A percentile compares a stretch with the other conserved stretches of the same genome.
Evolutionary conservation across 2,888 invertebrate genomes (phyloP).

Genomic region (Nomada flava): DNA sequence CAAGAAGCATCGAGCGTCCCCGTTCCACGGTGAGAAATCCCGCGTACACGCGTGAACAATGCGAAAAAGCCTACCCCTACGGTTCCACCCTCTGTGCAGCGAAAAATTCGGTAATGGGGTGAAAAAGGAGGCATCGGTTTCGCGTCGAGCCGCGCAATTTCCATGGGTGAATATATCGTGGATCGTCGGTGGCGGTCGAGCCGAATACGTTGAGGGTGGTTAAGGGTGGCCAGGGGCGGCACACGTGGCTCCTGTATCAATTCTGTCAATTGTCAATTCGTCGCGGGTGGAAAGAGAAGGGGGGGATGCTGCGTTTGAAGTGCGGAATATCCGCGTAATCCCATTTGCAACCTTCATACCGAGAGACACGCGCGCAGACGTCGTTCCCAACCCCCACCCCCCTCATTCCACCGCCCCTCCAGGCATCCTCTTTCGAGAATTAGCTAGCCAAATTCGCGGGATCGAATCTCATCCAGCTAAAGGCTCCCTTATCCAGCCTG

Average conservation of each 20-base stretch:
- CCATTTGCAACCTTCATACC: slow-evolving; percentile 70
- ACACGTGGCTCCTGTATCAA: slow-evolving; percentile 78
- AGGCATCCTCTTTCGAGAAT: slow-evolving; percentile 64
- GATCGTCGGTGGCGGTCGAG: too few species aligned
- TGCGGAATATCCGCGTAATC: slow-evolving; percentile 76
- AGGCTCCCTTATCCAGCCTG: slow-evolving; percentile 60
- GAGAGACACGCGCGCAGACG: slow-evolving; percentile 55
- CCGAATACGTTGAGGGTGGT: background rate
- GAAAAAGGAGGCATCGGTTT: slow-evolving; percentile 40
- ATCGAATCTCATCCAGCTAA: slow-evolving; percentile 73
- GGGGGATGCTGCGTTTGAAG: slow-evolving; percentile 81
- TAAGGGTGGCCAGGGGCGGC: slow-evolving; percentile 32
- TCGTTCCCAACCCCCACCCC: background rate
- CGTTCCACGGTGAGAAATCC: background rate
- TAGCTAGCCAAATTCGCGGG: slow-evolving; percentile 73
- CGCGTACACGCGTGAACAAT: background rate
- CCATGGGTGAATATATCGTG: background rate
- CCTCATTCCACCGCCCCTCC: background rate
- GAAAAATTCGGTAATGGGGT: slow-evolving; percentile 40
- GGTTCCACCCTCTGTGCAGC: background rate
- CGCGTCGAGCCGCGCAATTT: slow-evolving; percentile 17
- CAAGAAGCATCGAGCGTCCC: slow-evolving; percentile 7
- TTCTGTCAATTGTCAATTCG: slow-evolving; percentile 84
- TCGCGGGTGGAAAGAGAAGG: slow-evolving; percentile 70
- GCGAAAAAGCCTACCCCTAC: slow-evolving; percentile 23